These are phyloP conservation scores for Psettodes erumei DNA, from an alignment of 2,113 vertebrate species.

Conservation along the genomic window DNA sequence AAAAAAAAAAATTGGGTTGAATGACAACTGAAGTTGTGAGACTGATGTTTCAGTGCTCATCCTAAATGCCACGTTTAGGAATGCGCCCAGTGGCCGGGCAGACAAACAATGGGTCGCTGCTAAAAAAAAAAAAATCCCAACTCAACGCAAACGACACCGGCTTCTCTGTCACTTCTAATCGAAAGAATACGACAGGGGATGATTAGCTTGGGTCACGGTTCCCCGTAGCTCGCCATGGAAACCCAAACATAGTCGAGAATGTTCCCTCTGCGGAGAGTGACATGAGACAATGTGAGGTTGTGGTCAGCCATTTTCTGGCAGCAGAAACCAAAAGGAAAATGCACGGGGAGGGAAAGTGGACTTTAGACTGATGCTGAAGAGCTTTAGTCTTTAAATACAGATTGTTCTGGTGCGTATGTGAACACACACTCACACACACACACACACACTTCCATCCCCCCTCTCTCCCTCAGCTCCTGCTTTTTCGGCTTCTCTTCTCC, in stretches of 20 bases:
- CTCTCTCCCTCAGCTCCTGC: constrained; percentile 14
- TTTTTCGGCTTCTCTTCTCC: constrained; percentile 13
- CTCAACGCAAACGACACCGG: constrained; percentile 24
- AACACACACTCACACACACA: neutral
- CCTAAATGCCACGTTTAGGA: constrained; percentile 13
- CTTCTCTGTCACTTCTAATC: constrained; percentile 66
- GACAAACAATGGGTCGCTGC: constrained; percentile 26
- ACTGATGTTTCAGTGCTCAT: constrained; percentile 9
- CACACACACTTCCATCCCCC: constrained; percentile 5
- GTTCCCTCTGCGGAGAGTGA: constrained; percentile 63
- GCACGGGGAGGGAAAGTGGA: constrained; percentile 26
- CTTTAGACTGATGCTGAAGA: constrained; percentile 10
- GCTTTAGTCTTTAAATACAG: constrained; percentile 11
- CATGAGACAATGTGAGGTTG: constrained; percentile 66
- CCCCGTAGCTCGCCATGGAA: constrained; percentile 51
- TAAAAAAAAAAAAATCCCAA: too few relatives aligned
- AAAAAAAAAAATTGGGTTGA: neutral
- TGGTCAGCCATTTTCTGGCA: constrained; percentile 67
- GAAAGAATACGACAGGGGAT: constrained; percentile 65
- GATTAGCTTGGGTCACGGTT: constrained; percentile 61
- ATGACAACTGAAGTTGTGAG: constrained; percentile 4
- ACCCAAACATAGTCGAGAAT: constrained; percentile 70
- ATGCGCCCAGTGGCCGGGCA: neutral
- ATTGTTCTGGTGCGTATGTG: constrained; percentile 6
- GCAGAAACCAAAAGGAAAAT: constrained; percentile 53